These are phyloP conservation scores for Gymnothorax reevesii DNA, from an alignment of 2,797 vertebrate species.

Conservation along the genomic window DNA sequence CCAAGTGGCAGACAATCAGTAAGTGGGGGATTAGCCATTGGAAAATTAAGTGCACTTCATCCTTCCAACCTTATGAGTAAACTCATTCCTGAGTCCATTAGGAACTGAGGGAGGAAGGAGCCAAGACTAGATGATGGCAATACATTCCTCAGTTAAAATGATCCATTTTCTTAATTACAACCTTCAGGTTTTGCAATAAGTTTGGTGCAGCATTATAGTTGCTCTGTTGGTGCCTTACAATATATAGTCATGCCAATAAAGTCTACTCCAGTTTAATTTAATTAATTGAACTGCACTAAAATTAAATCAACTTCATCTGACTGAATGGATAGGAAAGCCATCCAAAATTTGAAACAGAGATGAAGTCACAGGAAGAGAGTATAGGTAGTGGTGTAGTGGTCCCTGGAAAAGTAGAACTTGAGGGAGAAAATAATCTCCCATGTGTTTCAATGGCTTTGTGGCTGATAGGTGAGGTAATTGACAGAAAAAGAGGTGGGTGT, in stretches of 20 bases:
- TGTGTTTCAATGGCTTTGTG: too few species aligned
- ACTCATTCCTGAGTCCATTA: background rate
- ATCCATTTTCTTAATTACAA: background rate
- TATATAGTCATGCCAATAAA: constrained; percentile 18
- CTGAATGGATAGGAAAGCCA: constrained; percentile 6
- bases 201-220: background rate
- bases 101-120: too few species aligned
- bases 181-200: background rate
- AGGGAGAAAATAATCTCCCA: too few species aligned
- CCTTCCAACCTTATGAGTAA: background rate
- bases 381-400: background rate
- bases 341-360: background rate
- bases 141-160: background rate
- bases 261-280: constrained; percentile 3
- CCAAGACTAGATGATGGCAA: background rate
- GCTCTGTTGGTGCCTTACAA: background rate
- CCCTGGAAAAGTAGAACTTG: too few species aligned
- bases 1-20: background rate
- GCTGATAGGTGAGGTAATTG: too few species aligned
- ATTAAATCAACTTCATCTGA: background rate
- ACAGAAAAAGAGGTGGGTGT: too few species aligned
- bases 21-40: background rate
- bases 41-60: background rate
- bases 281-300: background rate
- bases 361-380: background rate